phyloP scores from a whole-genome alignment of 2,888 invertebrate genomes.

The Cephus sareptanus region DNA sequence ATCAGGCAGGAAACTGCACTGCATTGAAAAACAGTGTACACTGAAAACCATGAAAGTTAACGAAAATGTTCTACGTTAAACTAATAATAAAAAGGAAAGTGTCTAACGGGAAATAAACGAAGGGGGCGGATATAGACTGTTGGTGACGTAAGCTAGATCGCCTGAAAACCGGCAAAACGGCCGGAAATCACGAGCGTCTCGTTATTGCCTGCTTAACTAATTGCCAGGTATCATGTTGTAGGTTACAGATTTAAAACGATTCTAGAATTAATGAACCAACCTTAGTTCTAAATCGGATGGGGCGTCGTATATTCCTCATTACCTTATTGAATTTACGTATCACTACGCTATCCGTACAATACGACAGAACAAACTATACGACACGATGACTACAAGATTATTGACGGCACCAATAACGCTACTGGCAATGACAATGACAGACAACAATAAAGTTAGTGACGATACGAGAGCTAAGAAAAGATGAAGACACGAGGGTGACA shows the following conservation, averaged over 20 bases:
- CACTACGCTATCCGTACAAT: not conserved
- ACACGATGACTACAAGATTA: not conserved
- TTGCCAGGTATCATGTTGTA: not conserved
- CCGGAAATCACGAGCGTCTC: not conserved
- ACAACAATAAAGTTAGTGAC: not conserved
- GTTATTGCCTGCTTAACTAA: not conserved
- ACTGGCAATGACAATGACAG: not conserved
- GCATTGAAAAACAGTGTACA: not conserved
- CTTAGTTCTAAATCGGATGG: not conserved
- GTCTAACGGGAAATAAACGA: constrained; percentile 16
- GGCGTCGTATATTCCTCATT: not conserved
- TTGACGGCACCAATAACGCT: not conserved
- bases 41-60: not conserved
- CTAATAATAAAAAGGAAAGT: constrained; percentile 13
- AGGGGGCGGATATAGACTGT: constrained; percentile 6
- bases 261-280: not conserved
- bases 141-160: not conserved
- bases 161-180: not conserved
- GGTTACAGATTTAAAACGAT: not conserved
- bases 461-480: not conserved
- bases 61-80: not conserved
- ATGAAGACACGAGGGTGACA: not conserved
- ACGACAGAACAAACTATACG: not conserved
- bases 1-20: not conserved
- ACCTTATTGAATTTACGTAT: not conserved